phyloP scores from a whole-genome alignment of 2,113 vertebrate genomes.

The Hemicordylus capensis region DNA sequence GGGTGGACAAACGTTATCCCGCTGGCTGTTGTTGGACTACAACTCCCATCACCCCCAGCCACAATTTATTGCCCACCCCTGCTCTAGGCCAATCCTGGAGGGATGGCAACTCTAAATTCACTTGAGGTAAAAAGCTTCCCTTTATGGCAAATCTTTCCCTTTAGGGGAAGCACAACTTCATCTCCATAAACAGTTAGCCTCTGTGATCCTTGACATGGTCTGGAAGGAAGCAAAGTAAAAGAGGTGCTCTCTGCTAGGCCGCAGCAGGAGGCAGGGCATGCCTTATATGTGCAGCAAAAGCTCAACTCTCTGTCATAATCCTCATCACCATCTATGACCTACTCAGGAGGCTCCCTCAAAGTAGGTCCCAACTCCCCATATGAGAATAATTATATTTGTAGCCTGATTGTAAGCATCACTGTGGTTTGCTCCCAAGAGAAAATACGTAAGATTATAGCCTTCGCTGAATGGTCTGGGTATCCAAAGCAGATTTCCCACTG shows the following conservation, averaged over 20 bases:
- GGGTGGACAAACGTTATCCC: too few relatives aligned
- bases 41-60: too few relatives aligned
- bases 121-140: background rate
- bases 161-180: background rate
- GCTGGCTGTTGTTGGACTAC: too few relatives aligned
- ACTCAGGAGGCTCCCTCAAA: background rate
- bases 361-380: background rate
- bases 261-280: background rate
- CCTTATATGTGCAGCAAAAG: background rate
- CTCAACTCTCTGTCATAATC: background rate
- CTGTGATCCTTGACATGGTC: too few relatives aligned
- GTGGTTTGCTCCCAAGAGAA: background rate
- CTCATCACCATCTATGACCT: background rate
- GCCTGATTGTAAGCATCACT: background rate
- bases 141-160: background rate
- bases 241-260: background rate
- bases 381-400: background rate
- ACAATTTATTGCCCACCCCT: background rate
- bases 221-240: background rate
- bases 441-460: background rate
- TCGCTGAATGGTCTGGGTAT: background rate
- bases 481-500: slow-evolving; percentile 12
- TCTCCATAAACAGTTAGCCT: background rate
- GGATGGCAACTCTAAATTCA: too few relatives aligned
- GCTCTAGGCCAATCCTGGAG: background rate